Evolutionary conservation across 2,888 invertebrate species (phyloP), one percentile per base, ranked within the genome.

Genomic region (Slavum lentiscoides): DNA sequence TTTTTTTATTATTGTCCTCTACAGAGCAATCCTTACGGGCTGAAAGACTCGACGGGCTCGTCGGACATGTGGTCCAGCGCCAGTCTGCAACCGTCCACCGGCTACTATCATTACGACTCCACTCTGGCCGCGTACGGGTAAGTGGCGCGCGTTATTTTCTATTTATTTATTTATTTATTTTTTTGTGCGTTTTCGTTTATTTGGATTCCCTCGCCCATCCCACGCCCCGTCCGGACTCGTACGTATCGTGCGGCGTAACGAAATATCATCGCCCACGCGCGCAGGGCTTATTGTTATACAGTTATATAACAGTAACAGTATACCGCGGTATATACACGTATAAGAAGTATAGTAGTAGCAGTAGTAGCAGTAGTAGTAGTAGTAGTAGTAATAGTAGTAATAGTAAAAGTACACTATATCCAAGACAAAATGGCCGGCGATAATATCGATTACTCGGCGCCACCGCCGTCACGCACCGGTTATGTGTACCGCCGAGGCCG

Each of bases 11-110:
- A 49, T 59, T 84, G 84, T 85, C 85, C 84, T 85, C 86, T 85
- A 84, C 91, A 95, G 95, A 93, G 94, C 87, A 95, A 94, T 90
- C 94, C 95, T 84, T 95, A 95, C 88, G 93, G 92, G 85, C 88
- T 95, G 87, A 95, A 95, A 89, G 93, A 93, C 86, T 91, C 94
- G 87, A 89, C 90, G 83, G 90, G 93, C 85, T 91, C 93, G 85
- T 91, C 94, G 77, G 95, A 95, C 87, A 94, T 95, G 94, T 95
- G 95, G 95, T 94, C 95, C 85, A 94, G 94, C 83, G 94, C 94
- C 83, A 80, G 80, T 70, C 90, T 95, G 82, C 95, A 95, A 88
- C 94, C 95, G 86, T 93, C 95, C 84, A 93, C 94, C 83, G 94
- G 94, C 86, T 95, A 95, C 90, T 95, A 95, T 89, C 94, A 95